Evolutionary conservation across 2,113 vertebrate genomes (phyloP).

Genomic region (Lophochroa leadbeateri): DNA sequence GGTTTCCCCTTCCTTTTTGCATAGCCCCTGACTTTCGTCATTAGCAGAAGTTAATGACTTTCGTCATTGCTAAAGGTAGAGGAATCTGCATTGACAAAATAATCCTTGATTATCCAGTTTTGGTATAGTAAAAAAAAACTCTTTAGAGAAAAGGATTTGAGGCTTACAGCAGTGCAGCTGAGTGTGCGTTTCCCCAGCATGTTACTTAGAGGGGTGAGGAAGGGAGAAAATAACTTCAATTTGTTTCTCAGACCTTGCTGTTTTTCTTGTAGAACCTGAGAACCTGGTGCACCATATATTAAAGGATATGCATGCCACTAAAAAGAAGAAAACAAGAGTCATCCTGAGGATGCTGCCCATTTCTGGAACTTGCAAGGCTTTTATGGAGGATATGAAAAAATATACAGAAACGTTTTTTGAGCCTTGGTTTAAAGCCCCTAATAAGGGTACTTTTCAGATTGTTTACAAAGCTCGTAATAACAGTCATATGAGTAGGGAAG

Average conservation of each 20-base stretch:
- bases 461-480: constrained; percentile 95
- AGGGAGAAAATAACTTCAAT: not conserved
- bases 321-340: constrained; percentile 90
- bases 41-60: not conserved
- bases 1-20: not conserved
- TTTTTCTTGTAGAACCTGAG: constrained; percentile 82
- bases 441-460: constrained; percentile 89
- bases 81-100: not conserved
- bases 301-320: constrained; percentile 87
- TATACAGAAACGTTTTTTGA: constrained; percentile 88
- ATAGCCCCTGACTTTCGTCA: not conserved
- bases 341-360: constrained; percentile 95
- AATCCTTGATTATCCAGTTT: not conserved
- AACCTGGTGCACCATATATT: constrained; percentile 92
- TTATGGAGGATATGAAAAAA: constrained; percentile 91
- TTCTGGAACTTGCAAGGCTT: constrained; percentile 91
- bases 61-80: not conserved
- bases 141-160: not conserved
- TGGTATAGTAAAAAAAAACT: not conserved
- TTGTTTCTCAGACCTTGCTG: not conserved
- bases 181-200: not conserved
- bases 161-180: not conserved
- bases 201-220: not conserved
- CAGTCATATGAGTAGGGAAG: constrained; percentile 90
- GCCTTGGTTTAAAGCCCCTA: constrained; percentile 92